Conservation (phyloP, 2,888 invertebrate genomes). For the Lepetodrilus schrolli region DNA sequence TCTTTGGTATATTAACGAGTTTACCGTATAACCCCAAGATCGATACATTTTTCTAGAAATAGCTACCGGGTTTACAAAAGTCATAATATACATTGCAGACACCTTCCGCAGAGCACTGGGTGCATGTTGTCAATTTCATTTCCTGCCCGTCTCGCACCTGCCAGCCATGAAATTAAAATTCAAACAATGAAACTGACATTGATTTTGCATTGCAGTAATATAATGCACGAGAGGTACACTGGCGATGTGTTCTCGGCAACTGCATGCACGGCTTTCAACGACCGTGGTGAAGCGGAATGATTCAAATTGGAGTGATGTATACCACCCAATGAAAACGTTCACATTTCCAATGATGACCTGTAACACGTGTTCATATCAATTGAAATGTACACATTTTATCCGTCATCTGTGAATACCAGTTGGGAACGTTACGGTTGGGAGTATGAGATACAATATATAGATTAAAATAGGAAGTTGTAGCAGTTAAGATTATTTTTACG, state of each 20-base stretch:
- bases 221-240: background rate
- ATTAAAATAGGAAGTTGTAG: no score
- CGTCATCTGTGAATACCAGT: no score
- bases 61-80: background rate
- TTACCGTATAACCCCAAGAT: background rate
- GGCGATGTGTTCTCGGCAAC: background rate
- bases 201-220: background rate
- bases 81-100: background rate
- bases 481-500: no score
- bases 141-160: background rate
- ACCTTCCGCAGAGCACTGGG: background rate
- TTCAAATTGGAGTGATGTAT: slow-evolving; percentile 1
- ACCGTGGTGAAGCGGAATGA: background rate
- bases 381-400: no score
- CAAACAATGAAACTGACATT: background rate
- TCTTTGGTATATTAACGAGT: no score
- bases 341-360: no score
- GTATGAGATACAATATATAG: no score
- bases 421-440: no score
- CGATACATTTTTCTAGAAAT: background rate
- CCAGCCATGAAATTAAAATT: background rate
- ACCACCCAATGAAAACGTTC: background rate
- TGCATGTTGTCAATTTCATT: background rate
- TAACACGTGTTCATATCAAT: no score
- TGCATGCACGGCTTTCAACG: background rate